Base-by-base conservation (phyloP, 2,888 invertebrate genomes). In the Protodeltote pygarga region DNA sequence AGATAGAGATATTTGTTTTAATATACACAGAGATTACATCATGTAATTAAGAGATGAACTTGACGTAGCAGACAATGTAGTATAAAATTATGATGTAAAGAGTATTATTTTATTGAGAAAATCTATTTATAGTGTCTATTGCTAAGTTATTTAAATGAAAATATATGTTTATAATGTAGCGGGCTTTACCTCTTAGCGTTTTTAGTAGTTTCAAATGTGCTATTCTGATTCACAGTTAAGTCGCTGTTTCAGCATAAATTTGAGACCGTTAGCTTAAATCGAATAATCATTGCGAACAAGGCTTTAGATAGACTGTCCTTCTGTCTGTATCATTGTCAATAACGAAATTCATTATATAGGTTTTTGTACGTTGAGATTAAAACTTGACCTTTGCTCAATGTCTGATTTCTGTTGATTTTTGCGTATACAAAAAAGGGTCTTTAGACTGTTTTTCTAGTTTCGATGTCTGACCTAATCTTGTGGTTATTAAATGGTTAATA, bases 351-450 rank as follows among this genome's bases (percentile, higher is more conserved):
- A 39, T 62, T 54, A 39, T 35, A 54, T 60, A 19, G 39, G 57
- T 68, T 72, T 71, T 70, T 45, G 48, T 32, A 5, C 23, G 19
- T 21, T 15, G 32, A 25, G 37, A 62, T 60, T 59, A 58, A 48
- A 25, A 34, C 24, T 15, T 47, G 68, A 74, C 73, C 71, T 75
- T 67, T 54, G 38, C 48, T 38, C 52, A 65, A 52, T 66, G 64
- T 61, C 70, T 65, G 69, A 52, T 54, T 65, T 66, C 52, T 54
- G 60, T 48, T 35, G 38, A 46, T 54, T 39, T 15, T 54, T 35
- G 20, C 11, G 4, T 13, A 32, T 20, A 54, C 13, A 45, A 52
- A 42, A 64, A 67, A 59, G 25, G 21, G 37, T 47, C 21, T 42
- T 35, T 28, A 9, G 14, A 41, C 2, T 5, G 41, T 62, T 62